phyloP scores from a whole-genome alignment of 2,113 vertebrate species.

The Odontophorus gujanensis region DNA sequence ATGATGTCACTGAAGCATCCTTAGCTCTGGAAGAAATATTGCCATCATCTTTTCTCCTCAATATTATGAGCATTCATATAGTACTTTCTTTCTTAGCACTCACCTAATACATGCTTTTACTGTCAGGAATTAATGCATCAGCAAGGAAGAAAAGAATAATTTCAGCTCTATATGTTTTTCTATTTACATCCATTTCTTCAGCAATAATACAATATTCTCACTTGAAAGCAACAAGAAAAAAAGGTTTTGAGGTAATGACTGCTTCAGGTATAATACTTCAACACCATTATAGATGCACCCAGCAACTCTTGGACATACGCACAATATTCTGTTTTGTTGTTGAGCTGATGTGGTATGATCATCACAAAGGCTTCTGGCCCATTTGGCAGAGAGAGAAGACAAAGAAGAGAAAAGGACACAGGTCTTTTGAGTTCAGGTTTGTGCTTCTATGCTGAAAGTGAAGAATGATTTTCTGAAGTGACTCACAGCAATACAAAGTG shows the following conservation, averaged over 20 bases:
- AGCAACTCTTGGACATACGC: rapidly evolving
- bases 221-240: not conserved
- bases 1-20: not conserved
- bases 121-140: conserved; percentile 16
- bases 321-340: not conserved
- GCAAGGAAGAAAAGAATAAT: not conserved
- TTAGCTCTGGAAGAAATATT: not conserved
- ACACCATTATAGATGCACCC: not conserved
- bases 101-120: not conserved
- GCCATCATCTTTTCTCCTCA: not conserved
- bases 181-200: conserved; percentile 16
- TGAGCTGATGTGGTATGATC: not conserved
- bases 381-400: not conserved
- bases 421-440: not conserved
- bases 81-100: not conserved
- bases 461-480: not conserved
- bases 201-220: not conserved
- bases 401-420: not conserved
- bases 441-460: not conserved
- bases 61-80: not conserved
- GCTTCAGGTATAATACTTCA: not conserved
- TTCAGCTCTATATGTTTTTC: conserved; percentile 4
- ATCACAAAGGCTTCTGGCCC: not conserved
- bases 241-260: not conserved
- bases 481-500: rapidly evolving